These are phyloP conservation scores for Agrotis exclamationis DNA, from an alignment of 2,888 invertebrate genomes.

Conservation along the genomic window DNA sequence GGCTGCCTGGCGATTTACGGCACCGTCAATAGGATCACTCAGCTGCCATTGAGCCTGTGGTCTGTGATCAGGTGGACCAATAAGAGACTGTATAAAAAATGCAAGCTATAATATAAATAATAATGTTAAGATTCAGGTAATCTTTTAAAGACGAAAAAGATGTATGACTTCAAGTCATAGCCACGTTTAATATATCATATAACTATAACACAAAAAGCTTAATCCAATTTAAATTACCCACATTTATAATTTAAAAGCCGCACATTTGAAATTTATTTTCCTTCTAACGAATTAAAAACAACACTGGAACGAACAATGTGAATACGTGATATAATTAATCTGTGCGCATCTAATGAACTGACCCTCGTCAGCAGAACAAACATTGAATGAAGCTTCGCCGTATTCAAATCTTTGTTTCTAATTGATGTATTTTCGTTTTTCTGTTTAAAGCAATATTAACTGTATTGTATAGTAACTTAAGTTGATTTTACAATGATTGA, in stretches of 20 bases:
- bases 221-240: slow-evolving; percentile 20
- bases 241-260: slow-evolving; percentile 28
- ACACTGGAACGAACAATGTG: slow-evolving; percentile 40
- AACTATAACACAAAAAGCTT: neutral
- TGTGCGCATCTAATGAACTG: slow-evolving; percentile 57
- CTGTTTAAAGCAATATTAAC: neutral
- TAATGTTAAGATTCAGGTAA: no score
- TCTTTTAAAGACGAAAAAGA: no score
- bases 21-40: no score
- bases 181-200: neutral
- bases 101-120: no score
- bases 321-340: slow-evolving; percentile 58
- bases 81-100: no score
- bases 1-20: no score
- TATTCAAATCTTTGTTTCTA: slow-evolving; percentile 11
- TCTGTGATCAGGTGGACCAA: no score
- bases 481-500: neutral
- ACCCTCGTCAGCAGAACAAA: slow-evolving; percentile 58
- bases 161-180: no score
- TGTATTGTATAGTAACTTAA: neutral
- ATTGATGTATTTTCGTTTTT: neutral
- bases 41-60: no score
- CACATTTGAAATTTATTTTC: slow-evolving; percentile 36
- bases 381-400: slow-evolving; percentile 41
- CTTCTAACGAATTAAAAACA: slow-evolving; percentile 28